A percentile compares a stretch with the other conserved stretches of the same genome.
Conservation (phyloP, 2,113 vertebrate genomes). For the Rhabdomys dilectus region DNA sequence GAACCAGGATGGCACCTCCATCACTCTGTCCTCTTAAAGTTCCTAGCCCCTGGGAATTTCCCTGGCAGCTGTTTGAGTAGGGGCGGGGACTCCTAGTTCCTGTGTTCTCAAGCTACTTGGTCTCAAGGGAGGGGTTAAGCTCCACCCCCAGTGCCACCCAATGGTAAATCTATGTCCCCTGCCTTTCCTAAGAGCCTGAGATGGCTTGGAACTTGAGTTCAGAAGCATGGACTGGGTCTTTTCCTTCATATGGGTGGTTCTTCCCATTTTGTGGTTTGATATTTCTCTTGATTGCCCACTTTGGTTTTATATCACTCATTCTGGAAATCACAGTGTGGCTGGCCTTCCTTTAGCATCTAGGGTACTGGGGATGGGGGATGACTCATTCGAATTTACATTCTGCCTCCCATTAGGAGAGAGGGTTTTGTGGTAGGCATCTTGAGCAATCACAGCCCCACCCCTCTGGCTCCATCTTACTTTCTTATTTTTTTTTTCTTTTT, state of each 20-base stretch:
- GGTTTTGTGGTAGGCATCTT: slow-evolving; percentile 8
- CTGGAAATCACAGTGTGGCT: background rate
- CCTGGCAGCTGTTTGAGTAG: background rate
- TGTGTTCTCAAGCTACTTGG: background rate
- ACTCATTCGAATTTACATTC: slow-evolving; percentile 9
- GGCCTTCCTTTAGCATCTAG: background rate
- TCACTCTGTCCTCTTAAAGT: slow-evolving; percentile 5
- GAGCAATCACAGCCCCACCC: background rate
- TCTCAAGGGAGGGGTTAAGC: background rate
- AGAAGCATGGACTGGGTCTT: background rate
- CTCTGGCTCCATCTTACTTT: slow-evolving; percentile 32
- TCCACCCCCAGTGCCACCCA: background rate
- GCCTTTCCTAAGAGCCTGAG: background rate
- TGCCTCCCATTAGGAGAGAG: background rate
- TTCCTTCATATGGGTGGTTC: background rate
- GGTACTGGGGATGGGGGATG: background rate
- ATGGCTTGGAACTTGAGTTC: background rate
- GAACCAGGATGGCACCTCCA: background rate
- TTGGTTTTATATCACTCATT: slow-evolving; percentile 1
- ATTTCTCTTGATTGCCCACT: background rate
- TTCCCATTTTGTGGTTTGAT: slow-evolving; percentile 2
- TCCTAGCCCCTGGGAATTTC: background rate
- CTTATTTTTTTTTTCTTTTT: slow-evolving; percentile 54
- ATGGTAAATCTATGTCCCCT: background rate
- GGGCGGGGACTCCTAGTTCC: background rate